These are phyloP conservation scores for Cinclus mexicanus DNA, from an alignment of 2,113 vertebrate genomes.

Conservation along the genomic window DNA sequence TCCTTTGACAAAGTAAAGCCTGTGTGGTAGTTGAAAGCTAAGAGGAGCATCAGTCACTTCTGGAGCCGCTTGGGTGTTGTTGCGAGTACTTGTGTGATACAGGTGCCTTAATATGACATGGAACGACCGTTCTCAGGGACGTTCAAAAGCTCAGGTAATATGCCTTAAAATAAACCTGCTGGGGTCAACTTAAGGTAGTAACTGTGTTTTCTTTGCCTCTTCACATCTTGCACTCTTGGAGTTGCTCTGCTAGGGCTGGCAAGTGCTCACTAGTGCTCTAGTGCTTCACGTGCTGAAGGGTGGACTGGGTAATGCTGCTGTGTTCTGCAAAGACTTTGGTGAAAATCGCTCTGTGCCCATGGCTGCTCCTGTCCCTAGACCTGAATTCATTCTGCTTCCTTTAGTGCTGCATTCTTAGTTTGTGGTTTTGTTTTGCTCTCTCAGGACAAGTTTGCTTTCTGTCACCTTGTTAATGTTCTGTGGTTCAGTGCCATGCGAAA, in stretches of 20 bases:
- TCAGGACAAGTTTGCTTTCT: not conserved
- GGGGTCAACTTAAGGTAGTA: not conserved
- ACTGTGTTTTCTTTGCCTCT: not conserved
- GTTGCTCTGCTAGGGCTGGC: fast-evolving
- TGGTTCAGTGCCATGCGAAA: not conserved
- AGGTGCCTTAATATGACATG: not conserved
- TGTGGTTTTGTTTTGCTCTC: not conserved
- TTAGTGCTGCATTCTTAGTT: not conserved
- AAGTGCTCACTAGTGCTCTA: not conserved
- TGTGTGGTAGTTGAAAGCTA: not conserved
- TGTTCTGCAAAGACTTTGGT: not conserved
- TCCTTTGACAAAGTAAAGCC: not conserved
- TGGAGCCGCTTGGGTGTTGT: not conserved
- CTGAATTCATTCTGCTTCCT: not conserved
- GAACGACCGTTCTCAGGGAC: not conserved
- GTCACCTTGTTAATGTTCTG: not conserved
- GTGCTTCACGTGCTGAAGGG: fast-evolving
- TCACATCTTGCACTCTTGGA: not conserved
- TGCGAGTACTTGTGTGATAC: not conserved
- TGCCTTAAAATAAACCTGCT: constrained; percentile 9
- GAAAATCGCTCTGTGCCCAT: fast-evolving
- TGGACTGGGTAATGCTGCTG: fast-evolving
- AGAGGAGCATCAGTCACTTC: not conserved
- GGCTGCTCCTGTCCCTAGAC: not conserved
- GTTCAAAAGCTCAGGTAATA: not conserved